Conservation (phyloP, 2,888 invertebrate genomes). For the Elegia similella region DNA sequence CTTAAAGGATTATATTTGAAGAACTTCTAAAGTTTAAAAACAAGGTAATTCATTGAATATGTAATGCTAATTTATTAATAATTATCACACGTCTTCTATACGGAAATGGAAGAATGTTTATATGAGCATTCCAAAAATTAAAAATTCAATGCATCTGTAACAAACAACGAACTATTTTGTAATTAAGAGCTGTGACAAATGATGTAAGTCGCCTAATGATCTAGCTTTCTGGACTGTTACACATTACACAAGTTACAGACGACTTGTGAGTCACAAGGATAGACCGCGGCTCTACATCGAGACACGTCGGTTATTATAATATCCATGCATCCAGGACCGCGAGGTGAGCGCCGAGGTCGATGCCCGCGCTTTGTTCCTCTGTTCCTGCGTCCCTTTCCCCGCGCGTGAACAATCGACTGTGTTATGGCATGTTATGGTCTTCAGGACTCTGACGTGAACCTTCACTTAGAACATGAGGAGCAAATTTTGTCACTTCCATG, state of each 20-base stretch:
- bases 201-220: neutral
- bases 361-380: slow-evolving; percentile 68
- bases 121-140: neutral
- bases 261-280: slow-evolving; percentile 19
- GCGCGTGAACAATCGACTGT: slow-evolving; percentile 45
- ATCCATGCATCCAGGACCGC: slow-evolving; percentile 28
- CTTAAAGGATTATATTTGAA: neutral
- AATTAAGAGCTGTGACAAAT: neutral
- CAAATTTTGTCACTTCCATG: slow-evolving; percentile 7
- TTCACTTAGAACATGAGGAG: slow-evolving; percentile 25
- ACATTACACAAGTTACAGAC: neutral
- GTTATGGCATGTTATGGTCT: slow-evolving; percentile 47
- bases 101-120: neutral
- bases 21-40: neutral
- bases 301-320: slow-evolving; percentile 41
- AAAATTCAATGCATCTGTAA: neutral
- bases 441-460: slow-evolving; percentile 42
- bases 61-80: neutral
- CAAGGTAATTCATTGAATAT: neutral
- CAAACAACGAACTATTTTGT: neutral
- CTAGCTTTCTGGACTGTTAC: neutral
- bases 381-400: slow-evolving; percentile 32
- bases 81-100: neutral
- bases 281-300: slow-evolving; percentile 24
- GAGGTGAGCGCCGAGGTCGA: slow-evolving; percentile 58